phyloP scores from a whole-genome alignment of 2,888 invertebrate species.

The Cryptus armator region DNA sequence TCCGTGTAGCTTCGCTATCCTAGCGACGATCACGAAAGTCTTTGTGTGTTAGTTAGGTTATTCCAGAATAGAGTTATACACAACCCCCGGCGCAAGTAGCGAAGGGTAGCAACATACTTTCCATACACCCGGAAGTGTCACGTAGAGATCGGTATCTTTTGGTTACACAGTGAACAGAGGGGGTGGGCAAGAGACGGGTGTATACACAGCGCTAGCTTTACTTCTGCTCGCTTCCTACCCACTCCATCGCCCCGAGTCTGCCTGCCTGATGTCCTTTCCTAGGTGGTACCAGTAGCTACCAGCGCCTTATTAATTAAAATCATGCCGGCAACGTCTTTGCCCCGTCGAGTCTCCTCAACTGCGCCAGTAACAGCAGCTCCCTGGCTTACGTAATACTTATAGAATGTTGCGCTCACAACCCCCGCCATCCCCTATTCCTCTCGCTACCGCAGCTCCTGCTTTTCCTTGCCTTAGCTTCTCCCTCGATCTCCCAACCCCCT shows the following conservation, averaged over 20 bases:
- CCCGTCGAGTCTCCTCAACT: slow-evolving; percentile 48
- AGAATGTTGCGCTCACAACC: slow-evolving; percentile 42
- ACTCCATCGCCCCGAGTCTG: slow-evolving; percentile 17
- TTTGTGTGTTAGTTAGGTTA: slow-evolving; percentile 7
- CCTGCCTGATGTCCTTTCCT: slow-evolving; percentile 47
- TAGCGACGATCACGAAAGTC: neutral
- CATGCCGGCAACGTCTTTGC: slow-evolving; percentile 65
- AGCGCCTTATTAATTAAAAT: slow-evolving; percentile 71
- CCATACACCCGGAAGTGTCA: slow-evolving; percentile 50
- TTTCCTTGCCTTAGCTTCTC: slow-evolving; percentile 40
- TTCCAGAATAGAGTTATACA: slow-evolving; percentile 45
- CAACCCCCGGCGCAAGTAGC: slow-evolving; percentile 7
- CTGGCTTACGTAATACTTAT: slow-evolving; percentile 68
- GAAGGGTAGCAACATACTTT: slow-evolving; percentile 44
- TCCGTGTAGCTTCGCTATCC: slow-evolving; percentile 4
- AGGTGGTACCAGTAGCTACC: slow-evolving; percentile 32
- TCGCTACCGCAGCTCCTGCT: slow-evolving; percentile 11
- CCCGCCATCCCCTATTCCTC: slow-evolving; percentile 32
- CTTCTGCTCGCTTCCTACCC: slow-evolving; percentile 6
- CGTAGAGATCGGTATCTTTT: slow-evolving; percentile 62
- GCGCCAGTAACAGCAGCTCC: slow-evolving; percentile 39
- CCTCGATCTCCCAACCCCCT: slow-evolving; percentile 11
- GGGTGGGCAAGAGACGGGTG: slow-evolving; percentile 8
- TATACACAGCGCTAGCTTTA: slow-evolving; percentile 27
- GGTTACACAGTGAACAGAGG: slow-evolving; percentile 28